Base-by-base conservation (phyloP, 2,888 invertebrate genomes). In the Nomada flava region DNA sequence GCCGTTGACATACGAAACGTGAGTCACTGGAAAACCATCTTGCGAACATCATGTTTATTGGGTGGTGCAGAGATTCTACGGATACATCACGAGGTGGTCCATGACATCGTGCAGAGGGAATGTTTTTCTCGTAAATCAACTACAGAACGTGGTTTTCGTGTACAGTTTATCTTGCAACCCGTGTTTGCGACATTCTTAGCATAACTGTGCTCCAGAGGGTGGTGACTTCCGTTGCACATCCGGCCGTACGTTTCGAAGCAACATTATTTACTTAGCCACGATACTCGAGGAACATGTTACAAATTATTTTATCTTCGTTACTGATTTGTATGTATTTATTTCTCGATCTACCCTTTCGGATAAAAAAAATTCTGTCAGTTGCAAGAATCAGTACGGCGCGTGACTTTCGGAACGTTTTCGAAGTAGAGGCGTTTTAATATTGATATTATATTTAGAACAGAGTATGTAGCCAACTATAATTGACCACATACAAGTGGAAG, bases 1-100 rank as follows among this genome's bases (percentile, higher is more conserved):
- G 57, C 53, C 69, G 73, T 67, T 80, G 71, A 55, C 73, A 76
- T 79, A 69, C 76, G 74, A 60, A 68, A 62, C 67, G 64, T 77
- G 87, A 86, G 50, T 86, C 76, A 76, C 53, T 53, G 65, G 36
- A 36, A 73, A 60, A 84, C 42, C 23, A 86, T 76, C 69, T 76
- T 60, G 76, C 59, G 26, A 86, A 50, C 47, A 68, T 76, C 76
- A 60, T 74, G 64, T 57, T 84, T 84, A 86, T 85, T 84, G 68
- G 53, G 55, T 53, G 68, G 62, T 50, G 68, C 75, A 77, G 55
- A 44, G 63, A 82, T 82, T 57, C 63, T 60, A 20, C 60, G 72
- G 74, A 84, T 76, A 70, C 62, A 53, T 65, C 59, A 50, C 72
- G 63, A 71, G 74, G 69, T 73, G 77, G 64, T 59, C 60, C 53